Conservation (phyloP, 1,140 invertebrate species). For the Caerostris darwini region DNA sequence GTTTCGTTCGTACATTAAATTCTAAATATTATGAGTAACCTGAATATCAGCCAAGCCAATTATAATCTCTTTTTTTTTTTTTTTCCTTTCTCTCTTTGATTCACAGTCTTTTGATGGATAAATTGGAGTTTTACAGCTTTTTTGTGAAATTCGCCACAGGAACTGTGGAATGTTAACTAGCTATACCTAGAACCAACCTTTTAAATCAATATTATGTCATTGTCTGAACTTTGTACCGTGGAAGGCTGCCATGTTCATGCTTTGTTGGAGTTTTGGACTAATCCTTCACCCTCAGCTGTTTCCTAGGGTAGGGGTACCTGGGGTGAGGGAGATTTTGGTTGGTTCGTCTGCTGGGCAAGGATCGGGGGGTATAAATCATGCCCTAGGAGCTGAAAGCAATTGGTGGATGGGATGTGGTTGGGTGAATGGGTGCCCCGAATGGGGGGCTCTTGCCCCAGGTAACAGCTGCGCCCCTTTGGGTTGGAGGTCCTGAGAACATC, state of each 20-base stretch:
- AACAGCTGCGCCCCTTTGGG: slow-evolving; percentile 72
- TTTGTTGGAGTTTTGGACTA: background rate
- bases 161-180: background rate
- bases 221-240: background rate
- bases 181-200: background rate
- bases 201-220: background rate
- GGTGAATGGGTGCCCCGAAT: slow-evolving; percentile 60
- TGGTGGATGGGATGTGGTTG: slow-evolving; percentile 66
- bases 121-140: no score
- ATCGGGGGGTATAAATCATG: slow-evolving; percentile 61
- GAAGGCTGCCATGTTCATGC: background rate
- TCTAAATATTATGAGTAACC: no score
- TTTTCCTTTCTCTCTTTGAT: no score
- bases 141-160: no score
- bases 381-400: slow-evolving; percentile 70
- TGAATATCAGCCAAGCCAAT: no score
- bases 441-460: slow-evolving; percentile 61
- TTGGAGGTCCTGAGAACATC: slow-evolving; percentile 73
- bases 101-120: no score
- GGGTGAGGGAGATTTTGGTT: slow-evolving; percentile 11
- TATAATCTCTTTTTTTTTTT: no score
- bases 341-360: slow-evolving; percentile 1
- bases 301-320: background rate
- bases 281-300: slow-evolving; percentile 62
- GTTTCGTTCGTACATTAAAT: no score